Evolutionary conservation across 2,797 vertebrate genomes (phyloP).

Genomic region (Argya squamiceps): DNA sequence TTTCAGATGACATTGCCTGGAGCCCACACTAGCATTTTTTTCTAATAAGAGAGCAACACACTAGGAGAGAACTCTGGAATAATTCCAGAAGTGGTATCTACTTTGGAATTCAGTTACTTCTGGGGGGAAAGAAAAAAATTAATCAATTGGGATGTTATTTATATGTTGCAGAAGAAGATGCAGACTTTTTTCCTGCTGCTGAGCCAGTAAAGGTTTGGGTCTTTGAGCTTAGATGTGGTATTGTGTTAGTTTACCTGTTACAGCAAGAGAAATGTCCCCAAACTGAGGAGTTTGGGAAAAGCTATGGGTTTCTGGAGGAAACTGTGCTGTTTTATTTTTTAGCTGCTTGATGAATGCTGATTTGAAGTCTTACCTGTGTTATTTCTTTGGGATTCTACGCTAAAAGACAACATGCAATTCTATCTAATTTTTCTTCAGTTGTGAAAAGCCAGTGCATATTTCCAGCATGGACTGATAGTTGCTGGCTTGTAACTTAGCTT

Average conservation of each 20-base stretch:
- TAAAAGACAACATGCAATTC: neutral
- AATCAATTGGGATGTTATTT: neutral
- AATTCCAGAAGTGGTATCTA: neutral
- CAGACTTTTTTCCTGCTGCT: neutral
- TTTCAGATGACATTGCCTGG: neutral
- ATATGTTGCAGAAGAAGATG: neutral
- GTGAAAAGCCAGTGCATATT: neutral
- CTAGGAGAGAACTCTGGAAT: neutral
- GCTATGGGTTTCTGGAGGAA: neutral
- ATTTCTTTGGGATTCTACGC: neutral
- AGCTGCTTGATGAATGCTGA: neutral
- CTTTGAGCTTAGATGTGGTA: neutral
- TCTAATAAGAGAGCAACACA: neutral
- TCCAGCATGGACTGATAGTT: neutral
- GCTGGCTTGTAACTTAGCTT: neutral
- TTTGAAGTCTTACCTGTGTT: neutral
- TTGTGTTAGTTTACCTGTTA: neutral
- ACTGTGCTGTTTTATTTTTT: neutral
- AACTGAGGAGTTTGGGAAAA: neutral
- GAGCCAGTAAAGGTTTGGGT: neutral
- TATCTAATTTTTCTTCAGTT: neutral
- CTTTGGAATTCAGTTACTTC: neutral
- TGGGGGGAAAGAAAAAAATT: rapidly evolving
- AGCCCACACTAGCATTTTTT: neutral
- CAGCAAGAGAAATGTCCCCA: neutral